Conservation (phyloP, 2,888 invertebrate species). For the Luperina testacea region DNA sequence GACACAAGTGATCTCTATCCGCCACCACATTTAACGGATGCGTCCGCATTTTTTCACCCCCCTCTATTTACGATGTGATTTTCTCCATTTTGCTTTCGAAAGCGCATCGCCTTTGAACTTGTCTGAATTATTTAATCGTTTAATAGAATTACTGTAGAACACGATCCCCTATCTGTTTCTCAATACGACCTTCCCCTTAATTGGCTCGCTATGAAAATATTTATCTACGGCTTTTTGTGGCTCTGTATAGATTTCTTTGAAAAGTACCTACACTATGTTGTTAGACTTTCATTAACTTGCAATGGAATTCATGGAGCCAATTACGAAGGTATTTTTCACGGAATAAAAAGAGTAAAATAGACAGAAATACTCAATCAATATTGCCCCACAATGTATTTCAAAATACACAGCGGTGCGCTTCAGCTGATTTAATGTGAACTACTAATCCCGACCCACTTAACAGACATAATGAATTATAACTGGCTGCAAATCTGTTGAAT, state of each 20-base stretch:
- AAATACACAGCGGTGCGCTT: constrained; percentile 26
- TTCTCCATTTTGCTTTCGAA: constrained; percentile 87
- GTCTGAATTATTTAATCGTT: constrained; percentile 89
- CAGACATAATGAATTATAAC: constrained; percentile 50
- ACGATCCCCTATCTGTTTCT: constrained; percentile 81
- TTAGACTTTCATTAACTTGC: constrained; percentile 39
- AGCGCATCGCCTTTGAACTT: constrained; percentile 89
- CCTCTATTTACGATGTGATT: constrained; percentile 82
- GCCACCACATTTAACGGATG: constrained; percentile 74
- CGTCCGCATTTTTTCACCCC: constrained; percentile 81
- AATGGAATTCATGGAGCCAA: constrained; percentile 14
- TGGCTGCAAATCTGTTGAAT: constrained; percentile 61
- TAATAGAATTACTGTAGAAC: constrained; percentile 87
- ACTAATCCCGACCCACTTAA: constrained; percentile 52
- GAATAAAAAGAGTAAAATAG: background rate
- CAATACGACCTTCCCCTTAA: constrained; percentile 77
- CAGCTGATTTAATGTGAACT: constrained; percentile 57
- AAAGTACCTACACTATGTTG: constrained; percentile 23
- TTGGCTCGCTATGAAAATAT: constrained; percentile 84
- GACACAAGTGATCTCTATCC: constrained; percentile 62
- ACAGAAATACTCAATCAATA: background rate
- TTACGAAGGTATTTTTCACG: constrained; percentile 12
- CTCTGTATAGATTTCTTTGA: constrained; percentile 60
- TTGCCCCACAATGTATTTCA: constrained; percentile 15
- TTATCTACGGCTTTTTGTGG: constrained; percentile 76